Conservation (phyloP, 2,888 invertebrate species). For the Erpobdella octoculata region DNA sequence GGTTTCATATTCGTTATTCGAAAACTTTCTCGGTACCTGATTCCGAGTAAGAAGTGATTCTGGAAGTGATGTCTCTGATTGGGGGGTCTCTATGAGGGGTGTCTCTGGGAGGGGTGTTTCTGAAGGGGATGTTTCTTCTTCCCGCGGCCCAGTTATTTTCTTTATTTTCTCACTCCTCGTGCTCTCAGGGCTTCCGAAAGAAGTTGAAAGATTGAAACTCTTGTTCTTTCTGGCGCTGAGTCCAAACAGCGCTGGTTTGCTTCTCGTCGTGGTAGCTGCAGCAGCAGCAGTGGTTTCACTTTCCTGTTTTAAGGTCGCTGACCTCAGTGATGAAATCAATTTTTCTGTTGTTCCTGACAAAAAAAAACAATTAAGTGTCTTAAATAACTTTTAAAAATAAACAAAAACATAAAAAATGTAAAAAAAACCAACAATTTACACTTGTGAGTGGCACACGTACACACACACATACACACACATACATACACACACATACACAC, state of each 20-base stretch:
- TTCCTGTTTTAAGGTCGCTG: neutral
- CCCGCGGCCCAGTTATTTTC: neutral
- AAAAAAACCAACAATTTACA: too few relatives aligned
- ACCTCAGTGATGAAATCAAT: neutral
- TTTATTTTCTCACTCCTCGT: neutral
- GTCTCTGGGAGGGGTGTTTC: too few relatives aligned
- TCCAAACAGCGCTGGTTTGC: constrained; percentile 10
- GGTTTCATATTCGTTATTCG: neutral
- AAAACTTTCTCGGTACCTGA: too few relatives aligned
- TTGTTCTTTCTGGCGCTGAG: neutral
- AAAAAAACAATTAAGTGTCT: too few relatives aligned
- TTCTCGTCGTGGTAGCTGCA: neutral
- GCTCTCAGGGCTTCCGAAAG: constrained; percentile 7
- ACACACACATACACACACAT: constrained; percentile 22
- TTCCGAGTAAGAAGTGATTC: too few relatives aligned
- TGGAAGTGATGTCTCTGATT: too few relatives aligned
- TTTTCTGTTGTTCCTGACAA: neutral
- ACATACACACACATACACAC: constrained; percentile 22
- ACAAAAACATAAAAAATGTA: too few relatives aligned
- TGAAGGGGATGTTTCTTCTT: too few relatives aligned
- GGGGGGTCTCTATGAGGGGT: too few relatives aligned
- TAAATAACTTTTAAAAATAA: too few relatives aligned
- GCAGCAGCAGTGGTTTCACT: neutral
- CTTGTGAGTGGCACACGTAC: neutral
- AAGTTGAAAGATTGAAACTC: neutral